Evolutionary conservation across 2,113 vertebrate genomes (phyloP).

Genomic region (Nothocercus nigrocapillus): DNA sequence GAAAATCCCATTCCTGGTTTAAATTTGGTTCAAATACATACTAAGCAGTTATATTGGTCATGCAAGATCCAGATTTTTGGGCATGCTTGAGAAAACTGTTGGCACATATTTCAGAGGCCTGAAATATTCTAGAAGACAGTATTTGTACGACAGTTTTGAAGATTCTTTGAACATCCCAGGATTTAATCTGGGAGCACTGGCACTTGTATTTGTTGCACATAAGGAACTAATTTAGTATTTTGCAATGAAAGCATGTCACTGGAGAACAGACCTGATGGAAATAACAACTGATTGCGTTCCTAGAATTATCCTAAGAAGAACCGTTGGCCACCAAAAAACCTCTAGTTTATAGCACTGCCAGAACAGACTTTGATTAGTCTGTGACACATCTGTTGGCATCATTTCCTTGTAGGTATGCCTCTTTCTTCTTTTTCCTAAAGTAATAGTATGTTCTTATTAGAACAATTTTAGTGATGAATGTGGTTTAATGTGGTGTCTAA

Average conservation of each 20-base stretch:
- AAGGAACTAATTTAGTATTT: conserved; percentile 56
- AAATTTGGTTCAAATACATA: background rate
- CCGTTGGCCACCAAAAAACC: conserved; percentile 7
- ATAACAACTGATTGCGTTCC: background rate
- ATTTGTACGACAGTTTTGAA: background rate
- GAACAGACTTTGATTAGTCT: background rate
- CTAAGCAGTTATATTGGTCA: conserved; percentile 7
- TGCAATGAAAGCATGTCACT: conserved; percentile 29
- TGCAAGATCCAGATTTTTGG: background rate
- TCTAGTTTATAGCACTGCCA: background rate
- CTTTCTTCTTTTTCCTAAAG: background rate
- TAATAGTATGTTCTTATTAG: background rate
- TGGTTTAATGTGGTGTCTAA: background rate
- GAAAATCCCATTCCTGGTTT: background rate
- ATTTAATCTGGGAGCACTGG: background rate
- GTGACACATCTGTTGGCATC: background rate
- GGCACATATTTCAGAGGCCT: background rate
- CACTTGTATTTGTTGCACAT: conserved; percentile 7
- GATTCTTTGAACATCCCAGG: background rate
- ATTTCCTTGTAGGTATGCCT: background rate
- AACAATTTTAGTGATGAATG: background rate
- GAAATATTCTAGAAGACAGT: background rate
- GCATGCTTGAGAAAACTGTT: background rate
- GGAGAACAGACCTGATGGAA: conserved; percentile 45
- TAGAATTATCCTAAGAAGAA: conserved; percentile 34